Conservation (phyloP, 2,888 invertebrate genomes). For the Mythimna ferrago region DNA sequence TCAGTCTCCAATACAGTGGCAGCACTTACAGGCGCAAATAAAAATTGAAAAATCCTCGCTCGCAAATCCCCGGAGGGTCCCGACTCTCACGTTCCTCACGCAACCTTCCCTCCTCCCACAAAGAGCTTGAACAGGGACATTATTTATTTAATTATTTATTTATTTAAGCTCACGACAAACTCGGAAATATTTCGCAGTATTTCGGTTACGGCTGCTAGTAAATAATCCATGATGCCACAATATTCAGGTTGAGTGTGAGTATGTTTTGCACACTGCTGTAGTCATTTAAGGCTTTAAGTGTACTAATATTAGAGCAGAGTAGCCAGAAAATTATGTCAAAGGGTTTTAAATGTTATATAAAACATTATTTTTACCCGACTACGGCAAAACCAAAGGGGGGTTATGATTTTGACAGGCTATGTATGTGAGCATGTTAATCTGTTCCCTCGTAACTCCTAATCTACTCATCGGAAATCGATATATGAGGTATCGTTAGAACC, state of each 20-base stretch:
- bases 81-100: conserved; percentile 83
- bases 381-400: too few species aligned
- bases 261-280: conserved; percentile 11
- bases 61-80: conserved; percentile 83
- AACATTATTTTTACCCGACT: too few species aligned
- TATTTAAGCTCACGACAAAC: conserved; percentile 56
- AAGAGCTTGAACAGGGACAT: conserved; percentile 75
- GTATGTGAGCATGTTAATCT: too few species aligned
- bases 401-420: too few species aligned
- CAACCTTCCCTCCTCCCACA: conserved; percentile 74
- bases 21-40: conserved; percentile 88
- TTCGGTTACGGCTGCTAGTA: conserved; percentile 29
- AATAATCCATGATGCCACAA: conserved; percentile 41
- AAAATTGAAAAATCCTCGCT: conserved; percentile 87
- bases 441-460: too few species aligned
- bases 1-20: conserved; percentile 72
- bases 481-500: too few species aligned
- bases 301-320: conserved; percentile 3
- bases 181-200: conserved; percentile 34
- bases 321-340: neutral
- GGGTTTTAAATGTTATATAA: neutral
- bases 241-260: conserved; percentile 15
- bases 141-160: conserved; percentile 75
- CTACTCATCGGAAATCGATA: too few species aligned
- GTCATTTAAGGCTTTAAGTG: neutral